phyloP scores from a whole-genome alignment of 37 sponge, comb jelly and placozoan genomes.

The Chondrosia reniformis region DNA sequence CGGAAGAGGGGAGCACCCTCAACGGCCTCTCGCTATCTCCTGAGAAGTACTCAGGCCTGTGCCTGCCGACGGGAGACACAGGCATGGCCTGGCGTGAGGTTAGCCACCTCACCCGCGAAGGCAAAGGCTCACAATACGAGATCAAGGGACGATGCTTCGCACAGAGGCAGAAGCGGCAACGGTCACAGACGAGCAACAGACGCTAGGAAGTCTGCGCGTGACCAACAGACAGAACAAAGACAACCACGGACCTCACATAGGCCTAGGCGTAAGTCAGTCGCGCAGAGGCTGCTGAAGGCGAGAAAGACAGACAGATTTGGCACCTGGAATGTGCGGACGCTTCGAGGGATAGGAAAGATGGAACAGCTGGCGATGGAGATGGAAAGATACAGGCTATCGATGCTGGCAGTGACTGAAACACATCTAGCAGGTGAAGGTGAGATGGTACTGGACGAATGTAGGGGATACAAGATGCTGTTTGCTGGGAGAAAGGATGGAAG shows the following conservation, averaged over 20 bases:
- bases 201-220: not conserved
- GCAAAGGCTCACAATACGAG: slow-evolving; percentile 6
- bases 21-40: no score
- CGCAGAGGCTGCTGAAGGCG: not conserved
- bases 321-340: slow-evolving; percentile 19
- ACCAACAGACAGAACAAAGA: slow-evolving; percentile 9
- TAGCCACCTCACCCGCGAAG: slow-evolving; percentile 18
- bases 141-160: not conserved
- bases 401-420: slow-evolving; percentile 11
- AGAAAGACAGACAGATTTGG: not conserved
- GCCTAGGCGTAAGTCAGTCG: slow-evolving; percentile 6
- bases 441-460: not conserved
- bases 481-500: slow-evolving; percentile 12
- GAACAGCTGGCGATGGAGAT: slow-evolving; percentile 11
- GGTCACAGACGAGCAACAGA: not conserved
- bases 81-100: no score
- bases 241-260: no score
- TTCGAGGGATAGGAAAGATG: slow-evolving; percentile 1
- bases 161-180: not conserved
- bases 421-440: not conserved
- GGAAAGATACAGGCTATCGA: slow-evolving; percentile 6
- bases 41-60: no score
- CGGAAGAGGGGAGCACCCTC: no score
- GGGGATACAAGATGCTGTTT: not conserved
- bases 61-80: no score